Percentiles rank a stretch among this genome's conserved stretches.
These are phyloP conservation scores for Actias luna DNA, from an alignment of 2,888 invertebrate species.

Conservation along the genomic window DNA sequence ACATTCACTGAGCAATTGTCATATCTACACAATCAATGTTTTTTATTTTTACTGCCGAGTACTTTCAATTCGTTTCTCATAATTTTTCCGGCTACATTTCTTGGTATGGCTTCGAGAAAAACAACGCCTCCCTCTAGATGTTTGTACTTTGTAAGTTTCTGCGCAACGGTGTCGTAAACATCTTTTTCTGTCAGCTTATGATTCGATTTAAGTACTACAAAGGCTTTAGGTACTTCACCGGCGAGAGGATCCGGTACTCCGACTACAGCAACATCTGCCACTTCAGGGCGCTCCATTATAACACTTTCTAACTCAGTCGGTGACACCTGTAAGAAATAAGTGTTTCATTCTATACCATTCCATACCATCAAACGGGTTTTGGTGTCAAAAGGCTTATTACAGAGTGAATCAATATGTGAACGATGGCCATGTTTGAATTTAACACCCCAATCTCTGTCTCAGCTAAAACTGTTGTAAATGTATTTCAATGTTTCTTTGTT, in stretches of 20 bases:
- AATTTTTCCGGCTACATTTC: constrained; percentile 89
- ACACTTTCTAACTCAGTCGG: constrained; percentile 92
- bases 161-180: constrained; percentile 80
- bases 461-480: too few relatives aligned
- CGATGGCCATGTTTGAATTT: too few relatives aligned
- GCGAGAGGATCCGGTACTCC: constrained; percentile 86
- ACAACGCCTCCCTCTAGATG: constrained; percentile 86
- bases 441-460: too few relatives aligned
- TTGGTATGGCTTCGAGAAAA: constrained; percentile 86
- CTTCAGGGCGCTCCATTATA: constrained; percentile 85
- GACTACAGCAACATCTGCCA: constrained; percentile 90
- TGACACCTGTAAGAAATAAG: constrained; percentile 84
- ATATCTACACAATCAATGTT: constrained; percentile 30
- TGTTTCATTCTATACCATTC: neutral
- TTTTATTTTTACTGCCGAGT: constrained; percentile 38
- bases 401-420: too few relatives aligned
- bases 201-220: constrained; percentile 83
- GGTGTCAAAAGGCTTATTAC: too few relatives aligned
- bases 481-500: too few relatives aligned
- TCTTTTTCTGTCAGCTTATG: constrained; percentile 80
- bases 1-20: too few relatives aligned
- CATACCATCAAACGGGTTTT: too few relatives aligned
- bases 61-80: constrained; percentile 85
- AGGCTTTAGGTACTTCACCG: constrained; percentile 89
- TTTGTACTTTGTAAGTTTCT: constrained; percentile 88